These are phyloP conservation scores for Spea multiplicata DNA, from an alignment of 2,113 vertebrate genomes.

Conservation along the genomic window DNA sequence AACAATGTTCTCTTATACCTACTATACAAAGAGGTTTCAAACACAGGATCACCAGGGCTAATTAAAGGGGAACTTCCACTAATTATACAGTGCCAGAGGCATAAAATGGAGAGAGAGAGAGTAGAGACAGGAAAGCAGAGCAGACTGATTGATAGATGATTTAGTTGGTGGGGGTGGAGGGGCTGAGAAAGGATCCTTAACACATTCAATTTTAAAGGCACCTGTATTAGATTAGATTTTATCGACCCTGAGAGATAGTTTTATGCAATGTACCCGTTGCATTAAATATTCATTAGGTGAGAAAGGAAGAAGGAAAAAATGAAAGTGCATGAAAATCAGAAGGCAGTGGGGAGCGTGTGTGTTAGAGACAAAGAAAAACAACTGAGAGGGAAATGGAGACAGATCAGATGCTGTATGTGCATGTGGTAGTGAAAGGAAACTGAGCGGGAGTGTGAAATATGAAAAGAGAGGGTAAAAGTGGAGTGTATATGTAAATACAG, in stretches of 20 bases:
- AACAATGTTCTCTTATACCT: conserved; percentile 2
- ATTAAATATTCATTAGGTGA: conserved; percentile 34
- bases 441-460: too few relatives aligned
- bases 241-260: conserved; percentile 14
- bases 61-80: conserved; percentile 23
- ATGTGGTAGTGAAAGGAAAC: too few relatives aligned
- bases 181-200: too few relatives aligned
- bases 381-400: neutral
- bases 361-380: neutral
- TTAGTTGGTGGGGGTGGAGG: neutral
- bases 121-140: conserved; percentile 1
- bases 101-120: neutral
- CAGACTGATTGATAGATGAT: neutral
- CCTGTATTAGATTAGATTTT: neutral
- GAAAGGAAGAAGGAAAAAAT: conserved; percentile 15
- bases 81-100: conserved; percentile 30
- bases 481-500: too few relatives aligned
- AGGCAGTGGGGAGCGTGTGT: neutral
- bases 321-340: neutral
- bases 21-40: conserved; percentile 4
- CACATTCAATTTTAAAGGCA: neutral
- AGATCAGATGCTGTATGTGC: too few relatives aligned
- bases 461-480: too few relatives aligned
- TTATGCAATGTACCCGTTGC: conserved; percentile 5
- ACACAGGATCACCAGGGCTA: conserved; percentile 18